Conservation (phyloP, 35 echinoderm and acorn worm genomes). For the Ophiothrix spiculata region DNA sequence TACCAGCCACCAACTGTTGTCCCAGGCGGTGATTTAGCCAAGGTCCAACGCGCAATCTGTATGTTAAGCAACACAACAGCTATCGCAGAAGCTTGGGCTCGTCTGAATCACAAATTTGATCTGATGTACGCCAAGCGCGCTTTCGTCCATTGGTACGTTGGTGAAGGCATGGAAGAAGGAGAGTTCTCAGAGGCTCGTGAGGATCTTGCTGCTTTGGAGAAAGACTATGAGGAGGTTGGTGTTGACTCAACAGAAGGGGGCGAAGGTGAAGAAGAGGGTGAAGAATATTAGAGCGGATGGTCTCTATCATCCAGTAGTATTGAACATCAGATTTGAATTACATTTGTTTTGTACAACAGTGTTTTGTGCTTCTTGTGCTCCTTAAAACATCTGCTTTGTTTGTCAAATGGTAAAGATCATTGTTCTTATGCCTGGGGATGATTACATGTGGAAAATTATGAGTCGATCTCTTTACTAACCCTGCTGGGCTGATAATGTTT, state of each 20-base stretch:
- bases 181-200: conserved; percentile 71
- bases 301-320: no score
- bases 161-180: conserved; percentile 60
- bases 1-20: conserved; percentile 64
- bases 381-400: no score
- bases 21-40: conserved; percentile 46
- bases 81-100: conserved; percentile 61
- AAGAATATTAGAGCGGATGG: no score
- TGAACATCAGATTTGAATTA: no score
- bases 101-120: conserved; percentile 68
- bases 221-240: conserved; percentile 61
- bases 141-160: conserved; percentile 67
- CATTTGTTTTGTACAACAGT: no score
- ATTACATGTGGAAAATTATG: no score
- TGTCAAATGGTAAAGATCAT: no score
- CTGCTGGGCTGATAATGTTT: no score
- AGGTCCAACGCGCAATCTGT: conserved; percentile 51
- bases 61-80: conserved; percentile 69
- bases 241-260: conserved; percentile 2
- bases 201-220: conserved; percentile 57
- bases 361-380: no score
- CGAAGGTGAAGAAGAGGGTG: conserved; percentile 13
- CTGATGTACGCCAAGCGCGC: conserved; percentile 79
- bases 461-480: no score
- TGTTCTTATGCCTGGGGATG: no score